Evolutionary conservation across 2,888 invertebrate species (phyloP), one percentile per base, ranked within the genome.

Genomic region (Trachelus tabidus): DNA sequence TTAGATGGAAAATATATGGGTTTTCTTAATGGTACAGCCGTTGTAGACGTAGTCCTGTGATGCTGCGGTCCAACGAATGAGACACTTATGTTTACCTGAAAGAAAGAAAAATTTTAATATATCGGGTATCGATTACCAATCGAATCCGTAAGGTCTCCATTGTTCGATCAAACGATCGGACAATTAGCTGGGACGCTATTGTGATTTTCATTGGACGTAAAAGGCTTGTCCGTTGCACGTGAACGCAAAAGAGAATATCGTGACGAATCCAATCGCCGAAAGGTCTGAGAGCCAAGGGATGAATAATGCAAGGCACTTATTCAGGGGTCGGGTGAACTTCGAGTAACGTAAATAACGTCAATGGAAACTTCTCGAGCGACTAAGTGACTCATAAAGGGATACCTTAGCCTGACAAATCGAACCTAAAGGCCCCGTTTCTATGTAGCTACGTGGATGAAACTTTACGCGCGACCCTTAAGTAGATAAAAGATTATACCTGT

Each of bases 51-150:
- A 1, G 86, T 87, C 1, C 84, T 82, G 69, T 85, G 87, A 73
- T 89, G 89, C 75, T 89, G 89, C 12, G 89, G 90, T 15, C 90
- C 91, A 33, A 85, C 81, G 76, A 90, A 90, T 73, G 85, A 88
- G 74, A 90, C 73, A 11, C 86, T 89, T 74, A 90, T 87, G 80
- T 91, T 90, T 11, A 89, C 78, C 91, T 91, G 80, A 68, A 80
- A 74, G 71, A 33, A 73, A 11, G 15, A 56, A 37, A 69, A 69
- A 35, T 3, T 34, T 1, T 1, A 3, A 12, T 31, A 12, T 31
- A 69, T 69, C 71, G 9, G 71, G 2, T 40, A 40, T 40, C 23
- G 40, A 69, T 77, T 68, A 75, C 75, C 33, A 69, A 77, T 11
- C 78, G 37, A 30, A 31, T 76, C 69, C 76, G 31, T 82, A 83